Percentiles rank a stretch among this genome's conserved stretches.
Evolutionary conservation across 1,140 invertebrate genomes (phyloP).

Genomic region (Megalonaias nervosa): DNA sequence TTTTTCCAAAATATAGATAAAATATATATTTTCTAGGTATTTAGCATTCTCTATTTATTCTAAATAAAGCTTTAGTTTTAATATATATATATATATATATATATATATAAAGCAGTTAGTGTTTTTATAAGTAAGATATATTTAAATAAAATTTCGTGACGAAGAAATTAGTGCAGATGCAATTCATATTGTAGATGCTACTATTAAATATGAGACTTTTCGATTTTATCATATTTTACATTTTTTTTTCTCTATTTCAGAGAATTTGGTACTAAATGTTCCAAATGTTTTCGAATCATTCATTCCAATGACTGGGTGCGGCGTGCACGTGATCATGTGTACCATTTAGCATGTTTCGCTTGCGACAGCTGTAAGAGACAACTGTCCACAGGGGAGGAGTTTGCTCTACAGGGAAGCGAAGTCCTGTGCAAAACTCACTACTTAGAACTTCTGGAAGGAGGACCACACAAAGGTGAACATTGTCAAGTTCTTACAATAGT

Average conservation of each 20-base stretch:
- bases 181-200: no score
- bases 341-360: slow-evolving; percentile 98
- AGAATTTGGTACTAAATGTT: slow-evolving; percentile 96
- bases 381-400: slow-evolving; percentile 97
- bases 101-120: no score
- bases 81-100: no score
- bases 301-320: slow-evolving; percentile 97
- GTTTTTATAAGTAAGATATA: no score
- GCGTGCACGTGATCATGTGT: slow-evolving; percentile 92
- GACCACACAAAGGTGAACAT: slow-evolving; percentile 82
- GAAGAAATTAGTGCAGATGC: no score
- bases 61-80: no score
- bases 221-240: background rate
- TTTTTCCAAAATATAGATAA: no score
- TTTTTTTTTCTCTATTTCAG: slow-evolving; percentile 75
- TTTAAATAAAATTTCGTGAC: no score
- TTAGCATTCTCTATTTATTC: no score
- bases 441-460: slow-evolving; percentile 92
- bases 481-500: no score
- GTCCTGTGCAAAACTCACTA: slow-evolving; percentile 98
- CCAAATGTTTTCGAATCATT: slow-evolving; percentile 93
- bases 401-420: slow-evolving; percentile 93
- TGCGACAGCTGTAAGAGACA: slow-evolving; percentile 98
- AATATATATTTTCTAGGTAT: no score
- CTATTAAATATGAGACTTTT: no score